These are phyloP conservation scores for Drosophila kohkoa DNA, from an alignment of 1,140 invertebrate species.

Conservation along the genomic window DNA sequence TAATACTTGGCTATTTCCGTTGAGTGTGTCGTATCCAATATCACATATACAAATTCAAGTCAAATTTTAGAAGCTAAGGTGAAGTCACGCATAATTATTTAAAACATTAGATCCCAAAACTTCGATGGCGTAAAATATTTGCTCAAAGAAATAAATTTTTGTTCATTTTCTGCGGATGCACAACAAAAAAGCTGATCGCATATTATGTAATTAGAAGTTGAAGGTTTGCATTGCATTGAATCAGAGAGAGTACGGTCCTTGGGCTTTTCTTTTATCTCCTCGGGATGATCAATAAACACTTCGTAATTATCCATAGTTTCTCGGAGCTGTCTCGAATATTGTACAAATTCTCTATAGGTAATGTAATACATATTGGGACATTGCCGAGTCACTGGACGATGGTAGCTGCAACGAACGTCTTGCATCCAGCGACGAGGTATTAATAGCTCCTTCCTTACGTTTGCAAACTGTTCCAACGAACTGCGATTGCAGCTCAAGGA, in stretches of 20 bases:
- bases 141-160: not conserved
- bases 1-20: slow-evolving; percentile 5
- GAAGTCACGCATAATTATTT: not conserved
- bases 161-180: not conserved
- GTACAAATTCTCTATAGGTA: slow-evolving; percentile 19
- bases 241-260: not conserved
- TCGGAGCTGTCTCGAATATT: slow-evolving; percentile 1
- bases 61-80: no score
- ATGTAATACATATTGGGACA: slow-evolving; percentile 50
- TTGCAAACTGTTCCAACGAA: not conserved
- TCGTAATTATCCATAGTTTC: not conserved
- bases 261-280: not conserved
- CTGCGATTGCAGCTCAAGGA: not conserved
- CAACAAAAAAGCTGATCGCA: not conserved
- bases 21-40: not conserved
- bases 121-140: not conserved
- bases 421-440: slow-evolving; percentile 35
- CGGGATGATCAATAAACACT: not conserved
- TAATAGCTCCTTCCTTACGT: not conserved
- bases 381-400: slow-evolving; percentile 4
- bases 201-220: not conserved
- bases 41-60: not conserved
- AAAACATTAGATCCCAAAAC: not conserved
- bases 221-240: not conserved
- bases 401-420: slow-evolving; percentile 39